These are phyloP conservation scores for Acrobasis suavella DNA, from an alignment of 2,888 invertebrate species.

Conservation along the genomic window DNA sequence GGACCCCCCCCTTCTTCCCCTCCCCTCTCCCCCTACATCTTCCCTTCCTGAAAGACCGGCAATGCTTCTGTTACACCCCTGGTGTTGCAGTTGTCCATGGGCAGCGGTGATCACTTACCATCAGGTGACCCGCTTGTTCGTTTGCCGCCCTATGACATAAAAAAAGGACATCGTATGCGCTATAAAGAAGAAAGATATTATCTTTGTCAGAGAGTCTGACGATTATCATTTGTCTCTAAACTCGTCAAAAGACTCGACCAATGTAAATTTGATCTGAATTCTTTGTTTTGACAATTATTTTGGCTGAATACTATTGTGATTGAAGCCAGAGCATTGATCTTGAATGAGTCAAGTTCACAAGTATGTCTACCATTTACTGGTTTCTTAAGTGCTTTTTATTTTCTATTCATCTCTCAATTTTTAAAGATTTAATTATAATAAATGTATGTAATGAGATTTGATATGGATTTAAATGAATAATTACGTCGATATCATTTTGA, in stretches of 20 bases:
- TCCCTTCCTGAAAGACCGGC: no score
- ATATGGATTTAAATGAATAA: neutral
- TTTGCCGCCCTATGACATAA: no score
- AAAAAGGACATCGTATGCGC: no score
- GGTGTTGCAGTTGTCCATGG: no score
- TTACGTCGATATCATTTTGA: neutral
- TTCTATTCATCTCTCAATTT: no score
- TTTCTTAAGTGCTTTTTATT: neutral
- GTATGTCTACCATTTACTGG: neutral
- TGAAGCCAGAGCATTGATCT: slow-evolving; percentile 32
- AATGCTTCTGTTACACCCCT: no score
- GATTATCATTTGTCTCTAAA: neutral
- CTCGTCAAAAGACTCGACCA: neutral
- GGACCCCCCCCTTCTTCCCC: no score
- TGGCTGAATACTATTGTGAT: slow-evolving; percentile 24
- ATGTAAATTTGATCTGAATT: slow-evolving; percentile 32
- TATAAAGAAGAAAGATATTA: neutral
- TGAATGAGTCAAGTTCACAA: slow-evolving; percentile 16
- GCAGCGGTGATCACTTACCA: no score
- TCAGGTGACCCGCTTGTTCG: no score
- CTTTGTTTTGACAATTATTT: slow-evolving; percentile 24
- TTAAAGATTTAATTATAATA: no score
- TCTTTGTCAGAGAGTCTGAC: neutral
- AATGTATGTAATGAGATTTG: neutral
- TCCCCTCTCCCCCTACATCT: no score